These are phyloP conservation scores for Antigone vipio DNA, from an alignment of 2,113 vertebrate genomes.

Conservation along the genomic window DNA sequence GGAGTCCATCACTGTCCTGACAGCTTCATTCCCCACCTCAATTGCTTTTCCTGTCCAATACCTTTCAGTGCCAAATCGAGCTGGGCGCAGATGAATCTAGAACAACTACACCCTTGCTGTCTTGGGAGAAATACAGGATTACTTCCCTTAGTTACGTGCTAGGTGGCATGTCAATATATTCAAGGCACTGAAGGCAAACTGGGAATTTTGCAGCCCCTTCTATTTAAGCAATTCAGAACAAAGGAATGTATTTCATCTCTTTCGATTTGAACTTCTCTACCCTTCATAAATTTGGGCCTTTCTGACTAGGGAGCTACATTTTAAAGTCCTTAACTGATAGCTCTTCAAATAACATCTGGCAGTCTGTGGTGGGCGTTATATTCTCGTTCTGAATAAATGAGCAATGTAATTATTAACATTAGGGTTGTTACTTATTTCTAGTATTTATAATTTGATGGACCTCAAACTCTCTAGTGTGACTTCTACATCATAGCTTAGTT, in stretches of 20 bases:
- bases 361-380: neutral
- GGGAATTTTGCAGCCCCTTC: neutral
- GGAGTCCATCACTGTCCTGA: neutral
- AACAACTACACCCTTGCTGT: neutral
- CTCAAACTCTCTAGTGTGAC: neutral
- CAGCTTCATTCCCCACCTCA: neutral
- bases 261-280: neutral
- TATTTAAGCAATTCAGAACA: neutral
- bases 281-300: neutral
- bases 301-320: neutral
- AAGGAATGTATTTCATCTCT: neutral
- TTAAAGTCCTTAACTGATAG: neutral
- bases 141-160: neutral
- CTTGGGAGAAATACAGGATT: neutral
- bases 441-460: neutral
- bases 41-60: neutral
- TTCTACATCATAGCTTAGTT: neutral
- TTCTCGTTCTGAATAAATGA: neutral
- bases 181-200: neutral
- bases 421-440: neutral
- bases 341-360: neutral
- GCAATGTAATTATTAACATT: neutral
- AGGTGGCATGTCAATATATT: neutral
- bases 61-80: neutral
- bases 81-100: neutral